Base-by-base conservation (phyloP, 2,888 invertebrate species). In the Phymatocera aterrima region DNA sequence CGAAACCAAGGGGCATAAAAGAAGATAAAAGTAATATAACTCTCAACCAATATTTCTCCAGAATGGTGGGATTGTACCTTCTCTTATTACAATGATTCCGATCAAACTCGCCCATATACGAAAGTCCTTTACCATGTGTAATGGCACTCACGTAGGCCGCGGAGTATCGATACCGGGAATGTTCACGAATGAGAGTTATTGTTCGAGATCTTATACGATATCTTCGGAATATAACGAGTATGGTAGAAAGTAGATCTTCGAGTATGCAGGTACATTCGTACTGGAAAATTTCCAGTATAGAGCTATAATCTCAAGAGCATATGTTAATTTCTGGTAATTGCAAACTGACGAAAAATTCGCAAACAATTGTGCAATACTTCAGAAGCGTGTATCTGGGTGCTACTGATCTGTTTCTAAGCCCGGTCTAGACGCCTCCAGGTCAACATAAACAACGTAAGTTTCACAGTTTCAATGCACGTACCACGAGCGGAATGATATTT, bases 101-200 rank as follows among this genome's bases (percentile, higher is more conserved):
- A 72, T 72, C 70, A 51, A 72, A 72, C 31, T 72, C n/a, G n/a
- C n/a, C n/a, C n/a, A n/a, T 72, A 48, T 48, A 51, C 70, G 31
- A 34, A 72, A 72, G 70, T 51, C 70, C 24, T 28, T 72, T 51
- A 43, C 43, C 43, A 21, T 68, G 43, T 68, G 28, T 40, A 68
- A 46, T 64, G 64, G 64, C 64, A 64, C 37, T 64, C 64, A 6
- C 64, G 64, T 64, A n/a, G n/a, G n/a, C n/a, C n/a, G n/a, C n/a
- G n/a, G n/a, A n/a, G n/a, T n/a, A 64, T 64, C 24, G 64, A 64
- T 64, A 24, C 64, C 64, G 37, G 8, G 64, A 37, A 64, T 8
- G 43, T 68, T 68, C 68, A 12, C 15, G 24, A 24, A 43, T 68
- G 46, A 24, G 28, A 68, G 68, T 68, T 68, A 46, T 68, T 43